Evolutionary conservation across 1,140 invertebrate genomes (phyloP), one percentile per base, ranked within the genome.

Genomic region (Leptinotarsa lineolata): DNA sequence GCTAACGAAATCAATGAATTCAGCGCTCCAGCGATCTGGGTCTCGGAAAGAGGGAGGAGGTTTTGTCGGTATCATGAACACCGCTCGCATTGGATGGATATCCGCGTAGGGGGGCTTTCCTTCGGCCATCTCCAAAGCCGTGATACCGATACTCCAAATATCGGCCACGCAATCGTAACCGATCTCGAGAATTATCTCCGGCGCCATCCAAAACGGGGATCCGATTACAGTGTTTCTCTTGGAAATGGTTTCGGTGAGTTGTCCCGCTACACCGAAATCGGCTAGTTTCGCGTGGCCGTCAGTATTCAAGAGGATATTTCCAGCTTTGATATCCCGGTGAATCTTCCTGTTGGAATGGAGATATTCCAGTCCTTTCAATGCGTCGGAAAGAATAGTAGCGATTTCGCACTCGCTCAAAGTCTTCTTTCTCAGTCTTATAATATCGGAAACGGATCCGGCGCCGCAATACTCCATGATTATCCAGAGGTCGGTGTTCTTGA

Each of bases 391-490:
- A 76, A 99, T 95, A 2, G 96, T 98, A 0, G 97, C 94, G 74
- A 99, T 99, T 87, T 99, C 97, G 80, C 96, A 95, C 85, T 99
- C 98, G 0, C 92, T 93, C 1, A 99, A 85, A 2, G 97, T 99
- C 85, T 99, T 99, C 85, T 98, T 97, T 21, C 97, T 87, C 79
- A 99, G 86, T 83, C 96, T 90, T 95, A 99, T 99, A 67, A 99
- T 98, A 86, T 99, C 98, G 3, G 96, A 98, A 16, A 99, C 97
- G 59, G 97, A 99, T 18, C 98, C 98, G 46, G 97, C 97, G 71
- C 97, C 98, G 86, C 98, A 99, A 85, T 99, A 99, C 85, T 99
- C 98, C 98, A 99, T 99, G 59, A 99, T 97, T 85, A 99, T 99
- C 97, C 97, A 99, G 79, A 99, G 87, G 88, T 99, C 97, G 46